Percentiles rank a stretch among this genome's conserved stretches.
Conservation (phyloP, 2,888 invertebrate species). For the Rotaria sp. region DNA sequence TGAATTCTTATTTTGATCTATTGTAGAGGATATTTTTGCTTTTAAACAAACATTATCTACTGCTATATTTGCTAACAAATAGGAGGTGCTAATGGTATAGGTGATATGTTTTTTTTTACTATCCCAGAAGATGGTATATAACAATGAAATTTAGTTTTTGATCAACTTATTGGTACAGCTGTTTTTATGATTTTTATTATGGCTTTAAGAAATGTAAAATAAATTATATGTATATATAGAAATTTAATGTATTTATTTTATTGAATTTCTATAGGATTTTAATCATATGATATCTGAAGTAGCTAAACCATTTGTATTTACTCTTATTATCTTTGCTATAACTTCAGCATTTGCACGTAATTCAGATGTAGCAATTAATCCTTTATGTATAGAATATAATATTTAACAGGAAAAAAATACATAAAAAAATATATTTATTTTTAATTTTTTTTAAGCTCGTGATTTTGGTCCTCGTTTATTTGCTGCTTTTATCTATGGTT, state of each 20-base stretch:
- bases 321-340: conserved; percentile 38
- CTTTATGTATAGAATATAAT: background rate
- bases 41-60: too few species aligned
- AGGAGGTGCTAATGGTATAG: background rate
- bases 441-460: conserved; percentile 38
- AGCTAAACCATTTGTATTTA: conserved; percentile 36
- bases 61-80: too few species aligned
- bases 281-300: conserved; percentile 36
- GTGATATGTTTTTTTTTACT: background rate
- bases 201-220: conserved; percentile 56
- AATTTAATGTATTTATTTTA: background rate
- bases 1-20: too few species aligned
- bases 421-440: too few species aligned
- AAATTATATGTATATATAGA: background rate
- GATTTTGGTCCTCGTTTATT: conserved; percentile 41
- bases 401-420: background rate
- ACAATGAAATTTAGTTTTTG: conserved; percentile 30
- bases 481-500: conserved; percentile 39
- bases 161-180: conserved; percentile 57
- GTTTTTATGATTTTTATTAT: conserved; percentile 56
- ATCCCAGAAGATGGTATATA: background rate
- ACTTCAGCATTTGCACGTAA: conserved; percentile 39
- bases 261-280: background rate
- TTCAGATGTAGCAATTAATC: conserved; percentile 41
- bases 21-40: too few species aligned